Conservation (phyloP, 2,797 vertebrate genomes). For the Orientallactaga sibirica region DNA sequence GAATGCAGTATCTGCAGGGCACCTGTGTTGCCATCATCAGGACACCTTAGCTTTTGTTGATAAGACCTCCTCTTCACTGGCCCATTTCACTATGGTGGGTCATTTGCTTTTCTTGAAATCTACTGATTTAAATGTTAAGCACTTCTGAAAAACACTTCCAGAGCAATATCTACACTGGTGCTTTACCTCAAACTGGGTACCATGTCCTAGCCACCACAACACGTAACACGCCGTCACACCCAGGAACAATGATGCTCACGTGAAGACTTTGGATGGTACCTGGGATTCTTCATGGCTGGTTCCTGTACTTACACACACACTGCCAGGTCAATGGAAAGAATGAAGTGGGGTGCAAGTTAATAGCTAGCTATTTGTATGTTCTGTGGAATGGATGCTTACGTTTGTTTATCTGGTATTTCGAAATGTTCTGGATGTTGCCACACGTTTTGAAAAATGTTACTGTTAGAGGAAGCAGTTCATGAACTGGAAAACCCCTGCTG, state of each 20-base stretch:
- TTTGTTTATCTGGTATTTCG: not conserved
- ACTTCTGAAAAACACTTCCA: not conserved
- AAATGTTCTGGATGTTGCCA: not conserved
- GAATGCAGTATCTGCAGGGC: not conserved
- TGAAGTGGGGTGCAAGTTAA: not conserved
- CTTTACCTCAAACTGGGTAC: not conserved
- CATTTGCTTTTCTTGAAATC: not conserved
- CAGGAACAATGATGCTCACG: not conserved
- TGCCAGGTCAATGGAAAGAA: not conserved
- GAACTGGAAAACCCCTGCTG: constrained; percentile 11
- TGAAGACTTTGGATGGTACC: not conserved
- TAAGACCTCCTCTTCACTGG: not conserved
- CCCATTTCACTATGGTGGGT: not conserved
- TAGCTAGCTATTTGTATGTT: not conserved
- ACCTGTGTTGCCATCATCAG: not conserved
- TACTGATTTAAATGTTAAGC: not conserved
- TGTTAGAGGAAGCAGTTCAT: constrained; percentile 17
- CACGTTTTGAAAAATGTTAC: not conserved
- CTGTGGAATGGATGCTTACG: not conserved
- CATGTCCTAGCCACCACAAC: not conserved
- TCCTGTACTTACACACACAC: not conserved
- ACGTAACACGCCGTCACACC: not conserved
- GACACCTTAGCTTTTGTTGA: not conserved
- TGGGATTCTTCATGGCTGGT: not conserved
- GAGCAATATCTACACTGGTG: not conserved